phyloP scores from a whole-genome alignment of 2,113 vertebrate species.

The Labrus mixtus region DNA sequence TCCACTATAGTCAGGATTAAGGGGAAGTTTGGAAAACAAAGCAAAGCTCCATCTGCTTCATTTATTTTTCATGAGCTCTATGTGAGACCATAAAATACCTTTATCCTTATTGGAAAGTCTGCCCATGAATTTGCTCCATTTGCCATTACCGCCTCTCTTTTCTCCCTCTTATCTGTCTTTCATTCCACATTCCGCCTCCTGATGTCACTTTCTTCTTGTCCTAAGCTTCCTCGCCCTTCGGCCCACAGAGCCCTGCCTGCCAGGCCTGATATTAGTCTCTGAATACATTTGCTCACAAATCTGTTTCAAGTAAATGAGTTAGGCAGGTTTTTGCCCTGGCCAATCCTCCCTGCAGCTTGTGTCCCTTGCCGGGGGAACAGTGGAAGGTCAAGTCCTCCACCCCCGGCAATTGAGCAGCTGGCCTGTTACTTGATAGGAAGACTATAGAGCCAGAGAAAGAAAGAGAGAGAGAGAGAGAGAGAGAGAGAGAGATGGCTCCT shows the following conservation, averaged over 20 bases:
- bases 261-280: constrained; percentile 41
- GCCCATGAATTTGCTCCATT: neutral
- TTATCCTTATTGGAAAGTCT: constrained; percentile 27
- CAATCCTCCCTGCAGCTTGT: constrained; percentile 45
- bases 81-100: constrained; percentile 21
- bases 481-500: constrained; percentile 7
- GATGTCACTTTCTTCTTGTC: constrained; percentile 27
- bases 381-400: constrained; percentile 72
- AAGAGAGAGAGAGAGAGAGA: constrained; percentile 3
- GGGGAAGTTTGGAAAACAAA: constrained; percentile 3
- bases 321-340: constrained; percentile 32
- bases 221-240: constrained; percentile 36
- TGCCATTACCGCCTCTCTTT: neutral
- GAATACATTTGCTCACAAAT: constrained; percentile 58
- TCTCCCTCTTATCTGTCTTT: constrained; percentile 19
- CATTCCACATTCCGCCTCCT: neutral
- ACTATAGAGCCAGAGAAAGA: constrained; percentile 17
- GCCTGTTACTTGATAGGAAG: constrained; percentile 49
- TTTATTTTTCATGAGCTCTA: constrained; percentile 1
- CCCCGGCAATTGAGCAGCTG: constrained; percentile 51
- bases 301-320: constrained; percentile 59
- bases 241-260: constrained; percentile 15
- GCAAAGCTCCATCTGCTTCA: constrained; percentile 1
- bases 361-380: constrained; percentile 45
- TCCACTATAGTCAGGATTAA: neutral